phyloP scores from a whole-genome alignment of 2,888 invertebrate species.

The Elegia similella region DNA sequence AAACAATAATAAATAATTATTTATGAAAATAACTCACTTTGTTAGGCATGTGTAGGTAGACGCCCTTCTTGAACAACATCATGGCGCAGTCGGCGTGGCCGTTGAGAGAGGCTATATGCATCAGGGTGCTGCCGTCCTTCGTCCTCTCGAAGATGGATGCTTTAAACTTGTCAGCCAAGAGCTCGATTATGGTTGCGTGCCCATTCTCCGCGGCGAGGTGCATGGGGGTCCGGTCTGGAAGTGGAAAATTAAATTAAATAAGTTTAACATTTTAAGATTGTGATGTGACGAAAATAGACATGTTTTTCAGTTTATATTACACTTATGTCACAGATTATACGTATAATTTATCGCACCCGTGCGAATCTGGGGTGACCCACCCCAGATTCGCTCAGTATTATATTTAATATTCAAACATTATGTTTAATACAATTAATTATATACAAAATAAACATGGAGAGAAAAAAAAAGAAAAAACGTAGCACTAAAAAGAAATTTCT shows the following conservation, averaged over 20 bases:
- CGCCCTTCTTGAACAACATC: conserved; percentile 99
- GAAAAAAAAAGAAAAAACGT: no score
- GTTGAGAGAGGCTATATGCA: conserved; percentile 98
- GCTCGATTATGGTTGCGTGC: conserved; percentile 96
- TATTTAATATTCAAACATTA: no score
- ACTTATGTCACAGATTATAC: no score
- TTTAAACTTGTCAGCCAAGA: conserved; percentile 98
- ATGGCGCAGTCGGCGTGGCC: conserved; percentile 99
- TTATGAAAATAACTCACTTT: conserved; percentile 81
- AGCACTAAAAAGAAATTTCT: no score
- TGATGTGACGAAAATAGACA: no score
- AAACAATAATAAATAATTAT: not conserved
- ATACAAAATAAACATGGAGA: no score
- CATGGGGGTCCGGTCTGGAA: conserved; percentile 95
- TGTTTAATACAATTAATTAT: no score
- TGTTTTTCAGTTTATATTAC: no score
- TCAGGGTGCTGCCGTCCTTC: conserved; percentile 98
- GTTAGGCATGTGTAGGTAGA: conserved; percentile 99
- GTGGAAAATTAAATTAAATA: not conserved
- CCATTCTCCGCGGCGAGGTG: conserved; percentile 99
- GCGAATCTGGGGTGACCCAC: no score
- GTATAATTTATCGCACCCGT: no score
- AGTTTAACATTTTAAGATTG: no score
- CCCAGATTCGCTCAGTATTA: no score
- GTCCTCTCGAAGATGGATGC: conserved; percentile 98